These are phyloP conservation scores for Sarcophaga variegata DNA, from an alignment of 2,888 invertebrate species.

Conservation along the genomic window DNA sequence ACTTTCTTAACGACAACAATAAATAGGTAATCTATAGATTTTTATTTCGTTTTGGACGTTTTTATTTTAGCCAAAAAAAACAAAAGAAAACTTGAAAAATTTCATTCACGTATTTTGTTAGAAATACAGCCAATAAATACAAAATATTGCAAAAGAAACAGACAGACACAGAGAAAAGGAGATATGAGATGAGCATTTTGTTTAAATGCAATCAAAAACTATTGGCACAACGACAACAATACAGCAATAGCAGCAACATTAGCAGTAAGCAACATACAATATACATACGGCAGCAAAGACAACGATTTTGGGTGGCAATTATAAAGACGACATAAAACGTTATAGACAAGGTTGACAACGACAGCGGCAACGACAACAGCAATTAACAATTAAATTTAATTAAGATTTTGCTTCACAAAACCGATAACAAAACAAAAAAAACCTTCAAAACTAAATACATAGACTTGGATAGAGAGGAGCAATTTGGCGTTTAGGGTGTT, in stretches of 20 bases:
- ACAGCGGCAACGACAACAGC: slow-evolving; percentile 50
- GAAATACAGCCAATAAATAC: slow-evolving; percentile 46
- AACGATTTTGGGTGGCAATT: not conserved
- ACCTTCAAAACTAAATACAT: not conserved
- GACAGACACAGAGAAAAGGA: too few species aligned
- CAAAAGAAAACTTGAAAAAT: slow-evolving; percentile 30
- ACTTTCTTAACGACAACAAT: slow-evolving; percentile 45
- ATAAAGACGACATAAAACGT: not conserved
- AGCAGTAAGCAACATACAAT: slow-evolving; percentile 4
- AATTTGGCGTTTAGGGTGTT: too few species aligned
- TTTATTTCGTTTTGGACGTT: slow-evolving; percentile 17
- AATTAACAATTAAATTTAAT: slow-evolving; percentile 73
- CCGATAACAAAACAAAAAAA: slow-evolving; percentile 41
- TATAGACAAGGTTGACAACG: slow-evolving; percentile 13
- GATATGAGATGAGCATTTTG: slow-evolving; percentile 21
- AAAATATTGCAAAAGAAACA: not conserved
- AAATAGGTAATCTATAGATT: slow-evolving; percentile 52
- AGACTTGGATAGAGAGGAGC: not conserved
- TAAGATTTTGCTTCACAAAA: slow-evolving; percentile 65
- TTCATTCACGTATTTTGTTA: slow-evolving; percentile 52
- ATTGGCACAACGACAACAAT: slow-evolving; percentile 54
- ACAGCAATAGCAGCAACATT: not conserved
- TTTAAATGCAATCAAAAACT: slow-evolving; percentile 65
- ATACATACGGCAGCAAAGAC: slow-evolving; percentile 10
- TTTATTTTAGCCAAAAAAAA: not conserved